Evolutionary conservation across 2,888 invertebrate species (phyloP).

Genomic region (Dolichomitus sp.): DNA sequence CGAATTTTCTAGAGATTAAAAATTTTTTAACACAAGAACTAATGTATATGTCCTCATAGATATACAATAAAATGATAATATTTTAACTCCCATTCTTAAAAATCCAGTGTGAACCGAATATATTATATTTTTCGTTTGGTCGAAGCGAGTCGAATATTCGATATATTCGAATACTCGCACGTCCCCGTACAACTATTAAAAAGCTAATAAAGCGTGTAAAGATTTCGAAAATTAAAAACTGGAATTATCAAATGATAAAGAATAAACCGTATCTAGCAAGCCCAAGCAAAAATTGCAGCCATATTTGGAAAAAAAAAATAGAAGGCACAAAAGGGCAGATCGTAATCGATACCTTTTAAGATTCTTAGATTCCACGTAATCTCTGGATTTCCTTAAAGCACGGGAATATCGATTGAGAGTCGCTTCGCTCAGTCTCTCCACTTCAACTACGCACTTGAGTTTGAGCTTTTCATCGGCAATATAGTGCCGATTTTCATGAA

Average conservation of each 20-base stretch:
- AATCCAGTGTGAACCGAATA: no score
- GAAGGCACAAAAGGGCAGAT: conserved; percentile 31
- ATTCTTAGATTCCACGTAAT: conserved; percentile 77
- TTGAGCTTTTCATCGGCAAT: conserved; percentile 76
- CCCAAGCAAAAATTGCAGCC: not conserved
- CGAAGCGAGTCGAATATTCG: no score
- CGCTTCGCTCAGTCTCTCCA: conserved; percentile 74
- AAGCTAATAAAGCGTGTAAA: conserved; percentile 1
- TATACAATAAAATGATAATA: no score
- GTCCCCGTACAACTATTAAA: not conserved
- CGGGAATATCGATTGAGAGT: conserved; percentile 72
- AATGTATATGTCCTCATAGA: no score
- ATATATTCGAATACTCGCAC: no score
- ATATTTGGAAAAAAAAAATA: conserved; percentile 28
- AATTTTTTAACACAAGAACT: no score
- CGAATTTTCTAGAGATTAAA: no score
- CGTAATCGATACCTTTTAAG: conserved; percentile 78
- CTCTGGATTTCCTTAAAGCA: conserved; percentile 78
- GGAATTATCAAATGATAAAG: not conserved
- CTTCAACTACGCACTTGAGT: conserved; percentile 71
- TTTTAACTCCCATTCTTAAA: no score
- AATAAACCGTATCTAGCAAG: conserved; percentile 1
- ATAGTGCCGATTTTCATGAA: conserved; percentile 70
- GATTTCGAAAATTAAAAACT: conserved; percentile 20
- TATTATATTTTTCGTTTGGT: no score